phyloP scores from a whole-genome alignment of 2,113 vertebrate species.

The Bos javanicus region DNA sequence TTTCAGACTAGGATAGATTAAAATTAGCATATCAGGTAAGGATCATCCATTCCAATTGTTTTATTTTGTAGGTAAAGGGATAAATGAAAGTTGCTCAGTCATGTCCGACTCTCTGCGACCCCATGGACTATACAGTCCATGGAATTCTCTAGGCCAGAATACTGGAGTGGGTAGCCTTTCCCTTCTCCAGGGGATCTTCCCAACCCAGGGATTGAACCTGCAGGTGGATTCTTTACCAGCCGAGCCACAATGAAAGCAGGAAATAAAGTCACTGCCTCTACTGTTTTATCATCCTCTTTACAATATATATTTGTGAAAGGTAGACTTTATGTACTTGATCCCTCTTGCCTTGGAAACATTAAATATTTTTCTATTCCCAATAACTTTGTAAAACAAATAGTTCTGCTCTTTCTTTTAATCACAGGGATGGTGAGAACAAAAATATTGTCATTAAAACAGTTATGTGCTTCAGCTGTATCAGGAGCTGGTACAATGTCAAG shows the following conservation, averaged over 20 bases:
- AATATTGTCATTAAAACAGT: not conserved
- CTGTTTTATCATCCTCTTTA: not conserved
- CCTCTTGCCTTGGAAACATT: not conserved
- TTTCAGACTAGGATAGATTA: not conserved
- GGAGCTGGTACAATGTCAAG: not conserved
- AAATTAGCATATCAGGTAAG: not conserved
- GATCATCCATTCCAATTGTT: not conserved
- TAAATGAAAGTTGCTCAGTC: not conserved
- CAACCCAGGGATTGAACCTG: not conserved
- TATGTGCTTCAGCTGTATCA: not conserved
- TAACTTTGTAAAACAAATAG: not conserved
- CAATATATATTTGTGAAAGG: not conserved
- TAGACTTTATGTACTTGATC: not conserved
- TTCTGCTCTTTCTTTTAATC: not conserved
- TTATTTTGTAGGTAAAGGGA: not conserved
- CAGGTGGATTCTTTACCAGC: not conserved
- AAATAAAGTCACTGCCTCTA: not conserved
- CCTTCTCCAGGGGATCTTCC: not conserved
- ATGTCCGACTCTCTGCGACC: rapidly evolving
- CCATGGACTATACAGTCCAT: not conserved
- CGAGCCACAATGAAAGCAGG: not conserved
- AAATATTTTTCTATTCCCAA: not conserved
- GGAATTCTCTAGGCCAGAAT: not conserved
- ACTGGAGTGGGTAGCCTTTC: not conserved
- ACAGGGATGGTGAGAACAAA: not conserved